phyloP scores from a whole-genome alignment of 1,140 invertebrate genomes.

The Riptortus pedestris region DNA sequence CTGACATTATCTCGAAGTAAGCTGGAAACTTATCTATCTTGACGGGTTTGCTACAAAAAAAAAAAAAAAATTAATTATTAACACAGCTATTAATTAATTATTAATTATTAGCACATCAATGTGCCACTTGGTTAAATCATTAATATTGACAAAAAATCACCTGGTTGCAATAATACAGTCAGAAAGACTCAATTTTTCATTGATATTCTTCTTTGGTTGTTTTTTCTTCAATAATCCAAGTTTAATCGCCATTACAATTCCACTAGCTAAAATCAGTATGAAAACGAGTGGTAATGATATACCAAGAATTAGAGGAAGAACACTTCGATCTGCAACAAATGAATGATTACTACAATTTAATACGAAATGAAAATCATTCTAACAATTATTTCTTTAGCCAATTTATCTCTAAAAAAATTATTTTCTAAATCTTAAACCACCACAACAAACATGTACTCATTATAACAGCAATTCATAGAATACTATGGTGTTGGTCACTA shows the following conservation, averaged over 20 bases:
- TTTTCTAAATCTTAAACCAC: too few relatives aligned
- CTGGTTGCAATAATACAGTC: conserved; percentile 69
- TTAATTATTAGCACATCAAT: background rate
- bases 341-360: background rate
- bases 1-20: conserved; percentile 90
- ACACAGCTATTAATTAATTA: background rate
- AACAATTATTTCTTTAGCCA: too few relatives aligned
- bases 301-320: conserved; percentile 67
- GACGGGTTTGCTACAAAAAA: conserved; percentile 62
- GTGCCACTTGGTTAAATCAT: background rate
- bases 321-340: conserved; percentile 56
- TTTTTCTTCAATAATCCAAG: conserved; percentile 49
- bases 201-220: conserved; percentile 51
- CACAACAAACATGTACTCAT: too few relatives aligned
- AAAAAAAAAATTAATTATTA: background rate
- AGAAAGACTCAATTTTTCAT: conserved; percentile 60
- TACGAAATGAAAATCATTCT: too few relatives aligned
- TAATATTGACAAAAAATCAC: conserved; percentile 34
- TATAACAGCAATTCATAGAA: too few relatives aligned
- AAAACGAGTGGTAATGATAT: conserved; percentile 56
- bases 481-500: too few relatives aligned
- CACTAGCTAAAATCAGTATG: conserved; percentile 45
- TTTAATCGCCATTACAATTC: conserved; percentile 46
- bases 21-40: conserved; percentile 82
- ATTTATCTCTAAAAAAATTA: too few relatives aligned